These are phyloP conservation scores for Psilanteris sp. DNA, from an alignment of 1,140 invertebrate species.

Conservation along the genomic window DNA sequence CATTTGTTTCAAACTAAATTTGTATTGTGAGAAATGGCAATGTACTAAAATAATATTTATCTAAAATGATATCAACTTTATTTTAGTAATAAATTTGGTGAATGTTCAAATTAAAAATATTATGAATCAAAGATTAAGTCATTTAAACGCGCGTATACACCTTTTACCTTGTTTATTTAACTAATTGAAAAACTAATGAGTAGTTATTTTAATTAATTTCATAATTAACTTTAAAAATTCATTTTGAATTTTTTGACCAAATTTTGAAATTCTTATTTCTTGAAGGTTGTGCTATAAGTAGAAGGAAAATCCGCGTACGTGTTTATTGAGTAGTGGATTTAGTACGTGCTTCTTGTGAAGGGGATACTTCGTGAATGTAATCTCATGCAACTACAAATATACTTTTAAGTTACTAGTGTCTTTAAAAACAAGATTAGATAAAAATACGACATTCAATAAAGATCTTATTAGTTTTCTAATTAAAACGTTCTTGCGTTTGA, in stretches of 20 bases:
- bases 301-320: conserved; percentile 51
- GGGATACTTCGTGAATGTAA: conserved; percentile 33
- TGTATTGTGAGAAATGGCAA: no score
- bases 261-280: conserved; percentile 38
- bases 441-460: conserved; percentile 34
- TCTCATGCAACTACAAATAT: conserved; percentile 45
- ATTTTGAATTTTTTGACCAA: conserved; percentile 29
- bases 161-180: no score
- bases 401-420: conserved; percentile 43
- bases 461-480: no score
- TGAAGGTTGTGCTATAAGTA: conserved; percentile 36
- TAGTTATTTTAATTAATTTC: conserved; percentile 4
- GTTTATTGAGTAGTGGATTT: conserved; percentile 58
- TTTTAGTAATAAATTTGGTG: no score
- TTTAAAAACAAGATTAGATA: conserved; percentile 43
- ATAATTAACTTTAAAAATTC: conserved; percentile 1
- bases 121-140: no score
- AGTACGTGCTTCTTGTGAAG: conserved; percentile 44
- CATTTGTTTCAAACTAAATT: no score
- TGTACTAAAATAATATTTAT: no score
- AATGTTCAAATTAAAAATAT: no score
- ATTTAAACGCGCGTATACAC: no score
- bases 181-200: neutral
- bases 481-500: no score
- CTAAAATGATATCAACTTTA: no score